Evolutionary conservation across 35 echinoderm and acorn worm species (phyloP).

Genomic region (Stichopus chloronotus): DNA sequence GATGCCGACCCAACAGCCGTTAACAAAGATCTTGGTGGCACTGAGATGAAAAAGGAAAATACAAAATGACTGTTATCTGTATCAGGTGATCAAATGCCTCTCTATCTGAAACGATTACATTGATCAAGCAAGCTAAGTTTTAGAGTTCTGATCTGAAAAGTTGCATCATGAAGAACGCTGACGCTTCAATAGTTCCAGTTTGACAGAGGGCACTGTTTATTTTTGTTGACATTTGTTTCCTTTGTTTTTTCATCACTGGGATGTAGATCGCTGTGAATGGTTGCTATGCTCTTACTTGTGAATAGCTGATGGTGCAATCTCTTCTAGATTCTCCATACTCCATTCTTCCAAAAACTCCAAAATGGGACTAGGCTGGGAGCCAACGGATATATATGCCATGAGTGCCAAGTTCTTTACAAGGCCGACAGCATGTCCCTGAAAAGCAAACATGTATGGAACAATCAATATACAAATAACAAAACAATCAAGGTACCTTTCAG

Average conservation of each 20-base stretch:
- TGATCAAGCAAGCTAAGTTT: not conserved
- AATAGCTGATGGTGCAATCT: slow-evolving; percentile 97
- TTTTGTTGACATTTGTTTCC: too few relatives aligned
- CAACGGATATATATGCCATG: slow-evolving; percentile 99
- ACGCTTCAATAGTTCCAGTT: too few relatives aligned
- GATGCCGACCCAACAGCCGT: slow-evolving; percentile 97
- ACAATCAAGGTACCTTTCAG: too few relatives aligned
- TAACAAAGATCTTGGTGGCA: slow-evolving; percentile 99
- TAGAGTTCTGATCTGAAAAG: not conserved
- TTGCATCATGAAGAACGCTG: not conserved
- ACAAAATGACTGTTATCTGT: not conserved
- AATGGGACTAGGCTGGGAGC: slow-evolving; percentile 95
- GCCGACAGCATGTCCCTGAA: slow-evolving; percentile 97
- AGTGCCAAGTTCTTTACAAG: slow-evolving; percentile 99
- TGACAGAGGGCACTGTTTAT: too few relatives aligned
- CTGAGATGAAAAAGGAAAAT: slow-evolving; percentile 30
- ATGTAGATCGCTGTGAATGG: too few relatives aligned
- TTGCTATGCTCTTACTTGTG: slow-evolving; percentile 71
- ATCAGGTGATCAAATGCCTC: not conserved
- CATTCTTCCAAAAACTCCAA: slow-evolving; percentile 99
- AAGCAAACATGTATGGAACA: slow-evolving; percentile 1
- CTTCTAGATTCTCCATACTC: slow-evolving; percentile 99
- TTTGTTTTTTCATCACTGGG: too few relatives aligned
- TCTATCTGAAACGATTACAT: not conserved
- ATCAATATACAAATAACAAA: not conserved